These are phyloP conservation scores for Opisthograptis luteolata DNA, from an alignment of 2,888 invertebrate genomes.

Conservation along the genomic window DNA sequence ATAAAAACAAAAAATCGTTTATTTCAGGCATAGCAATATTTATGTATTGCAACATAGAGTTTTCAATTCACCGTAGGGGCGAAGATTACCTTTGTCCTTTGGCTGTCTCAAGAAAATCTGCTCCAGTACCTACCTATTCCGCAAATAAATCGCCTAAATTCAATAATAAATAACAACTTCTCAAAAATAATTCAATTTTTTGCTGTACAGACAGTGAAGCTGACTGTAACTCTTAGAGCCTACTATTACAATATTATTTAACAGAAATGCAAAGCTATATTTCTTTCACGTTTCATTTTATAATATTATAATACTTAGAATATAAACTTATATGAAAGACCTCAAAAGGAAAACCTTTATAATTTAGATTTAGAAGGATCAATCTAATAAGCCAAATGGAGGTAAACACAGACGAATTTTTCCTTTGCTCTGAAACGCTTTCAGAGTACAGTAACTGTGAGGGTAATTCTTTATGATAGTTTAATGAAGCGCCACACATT, in stretches of 20 bases:
- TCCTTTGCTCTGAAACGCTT: background rate
- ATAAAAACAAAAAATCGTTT: no score
- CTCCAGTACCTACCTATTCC: no score
- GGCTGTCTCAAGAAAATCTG: no score
- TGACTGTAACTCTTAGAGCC: slow-evolving; percentile 13
- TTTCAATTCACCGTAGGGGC: no score
- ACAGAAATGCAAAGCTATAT: no score
- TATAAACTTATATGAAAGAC: background rate
- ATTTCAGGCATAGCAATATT: no score
- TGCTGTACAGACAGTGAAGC: slow-evolving; percentile 23
- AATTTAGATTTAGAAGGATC: background rate
- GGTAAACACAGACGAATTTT: background rate
- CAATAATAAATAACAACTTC: slow-evolving; percentile 39
- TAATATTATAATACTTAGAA: no score
- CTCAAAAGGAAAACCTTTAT: slow-evolving; percentile 3
- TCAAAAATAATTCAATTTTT: slow-evolving; percentile 40
- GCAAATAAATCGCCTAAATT: slow-evolving; percentile 37
- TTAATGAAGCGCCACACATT: slow-evolving; percentile 21
- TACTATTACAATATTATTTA: no score
- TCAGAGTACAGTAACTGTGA: slow-evolving; percentile 21
- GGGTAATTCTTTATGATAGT: slow-evolving; percentile 20
- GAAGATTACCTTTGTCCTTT: no score
- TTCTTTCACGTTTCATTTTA: no score
- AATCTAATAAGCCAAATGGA: background rate
- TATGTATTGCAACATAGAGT: no score